A percentile compares a stretch with the other conserved stretches of the same genome.
Conservation (phyloP, 2,797 vertebrate species). For the Dromococcyx pavoninus region DNA sequence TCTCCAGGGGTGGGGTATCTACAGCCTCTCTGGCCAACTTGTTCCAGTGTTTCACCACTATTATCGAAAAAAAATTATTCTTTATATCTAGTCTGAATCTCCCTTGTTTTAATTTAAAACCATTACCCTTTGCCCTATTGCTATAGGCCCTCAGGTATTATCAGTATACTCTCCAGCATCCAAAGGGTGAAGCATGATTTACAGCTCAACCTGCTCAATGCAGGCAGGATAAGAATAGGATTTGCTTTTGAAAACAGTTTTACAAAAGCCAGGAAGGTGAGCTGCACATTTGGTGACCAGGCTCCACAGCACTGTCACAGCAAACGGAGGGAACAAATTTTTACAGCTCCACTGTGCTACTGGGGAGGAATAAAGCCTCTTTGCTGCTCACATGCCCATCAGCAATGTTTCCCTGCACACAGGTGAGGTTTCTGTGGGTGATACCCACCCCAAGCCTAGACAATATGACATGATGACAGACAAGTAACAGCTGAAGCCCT, state of each 20-base stretch:
- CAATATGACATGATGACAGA: not conserved
- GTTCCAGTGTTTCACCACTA: not conserved
- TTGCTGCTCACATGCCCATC: not conserved
- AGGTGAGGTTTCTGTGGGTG: not conserved
- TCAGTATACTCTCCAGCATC: not conserved
- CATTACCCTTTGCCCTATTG: no score
- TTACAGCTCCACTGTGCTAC: not conserved
- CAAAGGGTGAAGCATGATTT: not conserved
- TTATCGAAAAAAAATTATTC: not conserved
- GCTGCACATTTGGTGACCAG: not conserved
- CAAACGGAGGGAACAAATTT: not conserved
- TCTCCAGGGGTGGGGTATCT: not conserved
- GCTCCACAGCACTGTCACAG: not conserved
- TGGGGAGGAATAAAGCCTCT: not conserved
- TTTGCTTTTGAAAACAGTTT: not conserved
- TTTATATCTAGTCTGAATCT: not conserved
- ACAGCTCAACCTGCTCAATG: not conserved
- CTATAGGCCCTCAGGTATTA: not conserved
- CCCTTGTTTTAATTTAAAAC: not conserved
- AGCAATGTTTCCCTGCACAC: rapidly evolving
- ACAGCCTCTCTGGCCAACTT: not conserved
- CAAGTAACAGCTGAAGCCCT: not conserved
- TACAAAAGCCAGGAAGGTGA: not conserved
- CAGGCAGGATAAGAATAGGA: not conserved
- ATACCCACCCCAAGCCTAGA: not conserved